phyloP scores from a whole-genome alignment of 2,888 invertebrate species.

The Schizotus pectinicornis region DNA sequence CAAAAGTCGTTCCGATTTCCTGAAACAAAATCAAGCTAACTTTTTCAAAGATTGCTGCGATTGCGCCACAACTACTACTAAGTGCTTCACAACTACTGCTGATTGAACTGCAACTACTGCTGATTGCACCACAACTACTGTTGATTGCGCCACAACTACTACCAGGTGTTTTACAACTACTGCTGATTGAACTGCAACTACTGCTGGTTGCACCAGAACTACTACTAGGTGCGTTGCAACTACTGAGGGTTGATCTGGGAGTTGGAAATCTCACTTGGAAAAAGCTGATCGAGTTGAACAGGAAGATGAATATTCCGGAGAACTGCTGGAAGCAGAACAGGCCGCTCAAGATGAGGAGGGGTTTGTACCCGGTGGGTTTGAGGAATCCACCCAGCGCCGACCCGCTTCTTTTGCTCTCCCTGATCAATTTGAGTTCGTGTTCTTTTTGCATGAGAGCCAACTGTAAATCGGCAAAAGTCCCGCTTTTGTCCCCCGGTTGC shows the following conservation, averaged over 20 bases:
- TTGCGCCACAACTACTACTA: no score
- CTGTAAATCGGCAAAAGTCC: constrained; percentile 61
- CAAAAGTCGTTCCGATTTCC: constrained; percentile 51
- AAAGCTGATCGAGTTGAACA: constrained; percentile 68
- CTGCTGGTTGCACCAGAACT: no score
- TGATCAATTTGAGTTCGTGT: constrained; percentile 57
- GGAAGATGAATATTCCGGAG: constrained; percentile 66
- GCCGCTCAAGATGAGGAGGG: constrained; percentile 61
- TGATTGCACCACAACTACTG: no score
- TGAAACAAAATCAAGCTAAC: neutral
- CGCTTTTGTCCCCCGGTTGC: constrained; percentile 51
- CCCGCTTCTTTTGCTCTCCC: constrained; percentile 47
- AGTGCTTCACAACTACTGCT: no score
- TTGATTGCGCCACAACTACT: no score
- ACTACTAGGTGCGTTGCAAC: no score
- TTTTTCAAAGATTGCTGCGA: no score
- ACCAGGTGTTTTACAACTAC: no score
- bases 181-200: no score
- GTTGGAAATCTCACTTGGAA: constrained; percentile 57
- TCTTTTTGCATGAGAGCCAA: constrained; percentile 61
- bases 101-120: no score
- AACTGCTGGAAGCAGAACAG: constrained; percentile 67
- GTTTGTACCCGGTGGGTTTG: constrained; percentile 67
- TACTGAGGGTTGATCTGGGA: no score
- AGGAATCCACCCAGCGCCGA: constrained; percentile 56